Evolutionary conservation across 2,113 vertebrate species (phyloP).

Genomic region (Nibea coibor): DNA sequence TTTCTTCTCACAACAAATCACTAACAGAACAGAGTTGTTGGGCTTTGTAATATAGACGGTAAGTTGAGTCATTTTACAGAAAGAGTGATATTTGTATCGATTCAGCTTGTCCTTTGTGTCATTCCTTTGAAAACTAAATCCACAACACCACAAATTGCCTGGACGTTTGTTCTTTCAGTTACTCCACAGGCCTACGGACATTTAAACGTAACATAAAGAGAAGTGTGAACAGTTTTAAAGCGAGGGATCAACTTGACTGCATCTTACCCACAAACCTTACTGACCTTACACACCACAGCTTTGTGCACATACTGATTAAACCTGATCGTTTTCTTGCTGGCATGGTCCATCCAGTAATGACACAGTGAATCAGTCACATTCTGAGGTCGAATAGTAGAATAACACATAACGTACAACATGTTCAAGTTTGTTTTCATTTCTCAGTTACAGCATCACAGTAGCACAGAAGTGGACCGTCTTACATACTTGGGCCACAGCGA

Average conservation of each 20-base stretch:
- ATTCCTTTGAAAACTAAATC: conserved; percentile 8
- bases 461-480: conserved; percentile 8
- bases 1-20: not conserved
- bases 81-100: conserved; percentile 9
- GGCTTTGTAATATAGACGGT: not conserved
- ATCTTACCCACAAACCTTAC: not conserved
- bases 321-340: not conserved
- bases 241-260: not conserved
- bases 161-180: conserved; percentile 30
- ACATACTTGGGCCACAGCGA: conserved; percentile 11
- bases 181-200: not conserved
- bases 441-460: not conserved
- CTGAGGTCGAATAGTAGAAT: not conserved
- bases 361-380: not conserved
- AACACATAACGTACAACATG: not conserved
- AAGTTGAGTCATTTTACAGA: not conserved
- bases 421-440: not conserved
- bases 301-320: not conserved
- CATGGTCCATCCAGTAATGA: not conserved
- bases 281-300: not conserved
- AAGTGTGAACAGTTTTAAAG: conserved; percentile 6
- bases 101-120: conserved; percentile 12
- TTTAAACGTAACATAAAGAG: not conserved
- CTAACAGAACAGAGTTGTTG: not conserved
- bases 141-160: not conserved